These are phyloP conservation scores for human (Homo sapiens) DNA, from an alignment of 2,113 vertebrate genomes.

Conservation along the genomic window GRCh38 chr1:97425501-97426000, in stretches of 20 bases:
- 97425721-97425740: background rate
- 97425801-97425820: background rate
- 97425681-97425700: background rate
- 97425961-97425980: background rate
- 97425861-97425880: background rate
- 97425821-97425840: background rate
- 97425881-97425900: background rate
- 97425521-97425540: background rate
- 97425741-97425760: background rate
- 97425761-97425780: background rate
- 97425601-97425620: background rate
- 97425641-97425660: background rate
- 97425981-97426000: background rate
- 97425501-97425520: background rate
- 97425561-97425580: background rate
- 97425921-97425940: background rate
- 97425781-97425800: background rate
- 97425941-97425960: background rate
- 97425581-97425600: background rate
- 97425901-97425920: background rate
- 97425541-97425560: background rate
- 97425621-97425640: background rate
- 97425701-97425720: background rate
- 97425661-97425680: background rate
- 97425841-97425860: background rate